These are phyloP conservation scores for Nasua narica DNA, from an alignment of 2,797 vertebrate genomes.

Conservation along the genomic window DNA sequence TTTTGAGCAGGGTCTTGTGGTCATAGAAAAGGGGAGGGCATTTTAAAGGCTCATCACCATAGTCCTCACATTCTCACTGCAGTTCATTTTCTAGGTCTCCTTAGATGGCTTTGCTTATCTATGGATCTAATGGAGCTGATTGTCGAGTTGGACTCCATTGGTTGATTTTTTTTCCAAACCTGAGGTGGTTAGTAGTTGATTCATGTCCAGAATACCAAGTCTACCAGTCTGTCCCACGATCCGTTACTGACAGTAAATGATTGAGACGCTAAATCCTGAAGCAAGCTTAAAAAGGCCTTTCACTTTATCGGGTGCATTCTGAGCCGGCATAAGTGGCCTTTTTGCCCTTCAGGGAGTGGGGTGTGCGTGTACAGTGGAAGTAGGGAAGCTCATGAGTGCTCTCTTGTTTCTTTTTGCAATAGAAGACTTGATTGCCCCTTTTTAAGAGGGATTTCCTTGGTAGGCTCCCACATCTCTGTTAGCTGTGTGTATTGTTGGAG, in stretches of 20 bases:
- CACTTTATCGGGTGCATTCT: background rate
- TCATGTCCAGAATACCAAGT: background rate
- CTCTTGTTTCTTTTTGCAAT: conserved; percentile 27
- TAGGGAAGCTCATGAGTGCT: background rate
- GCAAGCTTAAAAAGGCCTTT: conserved; percentile 36
- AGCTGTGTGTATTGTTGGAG: conserved; percentile 2
- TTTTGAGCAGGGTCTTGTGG: background rate
- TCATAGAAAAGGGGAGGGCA: background rate
- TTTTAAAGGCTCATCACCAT: background rate
- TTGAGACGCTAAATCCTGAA: background rate
- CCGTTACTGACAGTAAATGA: background rate
- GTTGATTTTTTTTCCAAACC: conserved; percentile 21
- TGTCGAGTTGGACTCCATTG: conserved; percentile 28
- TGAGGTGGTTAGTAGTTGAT: conserved; percentile 20
- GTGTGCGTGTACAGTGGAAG: background rate
- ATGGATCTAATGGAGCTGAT: background rate
- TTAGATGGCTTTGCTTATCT: background rate
- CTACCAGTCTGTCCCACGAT: background rate
- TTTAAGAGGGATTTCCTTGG: background rate
- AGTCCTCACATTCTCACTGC: background rate
- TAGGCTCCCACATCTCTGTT: background rate
- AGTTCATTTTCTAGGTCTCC: background rate
- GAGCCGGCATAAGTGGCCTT: background rate
- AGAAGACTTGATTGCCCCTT: background rate
- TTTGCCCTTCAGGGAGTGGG: background rate